Evolutionary conservation across 1,140 invertebrate species (phyloP), one percentile per base, ranked within the genome.

Genomic region (Platyura marginata): DNA sequence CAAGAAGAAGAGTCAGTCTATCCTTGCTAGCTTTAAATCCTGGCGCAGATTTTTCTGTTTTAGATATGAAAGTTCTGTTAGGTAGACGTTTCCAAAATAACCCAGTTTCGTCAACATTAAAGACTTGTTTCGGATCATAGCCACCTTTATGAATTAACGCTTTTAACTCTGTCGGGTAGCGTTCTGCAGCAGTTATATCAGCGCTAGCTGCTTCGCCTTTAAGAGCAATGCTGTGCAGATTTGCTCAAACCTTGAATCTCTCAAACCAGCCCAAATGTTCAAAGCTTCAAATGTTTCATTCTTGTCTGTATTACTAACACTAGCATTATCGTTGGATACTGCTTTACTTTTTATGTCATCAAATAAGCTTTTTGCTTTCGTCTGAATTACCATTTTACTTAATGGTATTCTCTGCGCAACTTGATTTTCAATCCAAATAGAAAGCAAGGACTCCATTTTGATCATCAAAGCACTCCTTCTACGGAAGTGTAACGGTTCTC

Each of bases 41-140:
- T 13, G 51, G 50, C 21, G 47, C 43, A 29, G 43, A 45, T 16
- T 48, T 51, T 38, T 45, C 18, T 35, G 13, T 47, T 39, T 38
- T 48, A 48, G 47, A 52, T 49, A 46, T 13, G 35, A 19, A 54
- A 36, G 49, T 52, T 47, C 44, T 43, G 43, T 47, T 49, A 33
- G 52, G 53, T 44, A 58, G 50, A 47, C 46, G 50, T 48, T 62
- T 63, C 55, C 54, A 62, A 49, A 52, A 61, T 18, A 60, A 46
- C 35, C 50, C 55, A 21, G 54, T 65, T 48, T 66, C 61, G 45
- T 66, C 55, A 43, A 52, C 51, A 43, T 61, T 66, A 41, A 65
- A 63, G 37, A 65, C 51, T 52, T 63, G 57, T 37, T 62, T 41
- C 6, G 55, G 48, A 13, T 43, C 47, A 48, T 60, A 64, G 32